Percentiles rank a stretch among this genome's conserved stretches.
phyloP scores from a whole-genome alignment of 2,888 invertebrate genomes.

The Megastigmus dorsalis region DNA sequence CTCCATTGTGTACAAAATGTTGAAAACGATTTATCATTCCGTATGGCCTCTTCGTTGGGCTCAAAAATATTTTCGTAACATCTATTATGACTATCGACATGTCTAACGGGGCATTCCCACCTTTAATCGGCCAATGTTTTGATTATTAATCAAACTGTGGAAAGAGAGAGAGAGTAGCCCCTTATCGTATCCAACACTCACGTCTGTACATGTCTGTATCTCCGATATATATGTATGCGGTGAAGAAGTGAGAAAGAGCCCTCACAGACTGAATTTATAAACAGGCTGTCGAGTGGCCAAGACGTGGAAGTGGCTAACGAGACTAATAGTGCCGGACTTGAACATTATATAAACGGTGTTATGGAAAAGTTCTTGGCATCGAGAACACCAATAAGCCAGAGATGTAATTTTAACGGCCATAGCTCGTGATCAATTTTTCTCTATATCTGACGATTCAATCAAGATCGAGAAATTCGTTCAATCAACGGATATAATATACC shows the following conservation, averaged over 20 bases:
- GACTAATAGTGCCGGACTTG: neutral
- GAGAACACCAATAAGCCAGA: neutral
- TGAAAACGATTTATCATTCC: conserved; percentile 26
- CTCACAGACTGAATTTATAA: conserved; percentile 48
- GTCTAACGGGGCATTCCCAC: conserved; percentile 9
- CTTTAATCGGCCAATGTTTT: conserved; percentile 42
- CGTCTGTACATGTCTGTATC: neutral
- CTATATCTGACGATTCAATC: too few species aligned
- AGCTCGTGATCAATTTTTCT: too few species aligned
- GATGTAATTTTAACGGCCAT: too few species aligned
- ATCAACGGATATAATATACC: too few species aligned
- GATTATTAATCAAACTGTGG: conserved; percentile 44
- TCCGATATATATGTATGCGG: neutral
- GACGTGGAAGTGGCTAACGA: neutral
- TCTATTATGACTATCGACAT: conserved; percentile 42
- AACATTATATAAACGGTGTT: conserved; percentile 1
- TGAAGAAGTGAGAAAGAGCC: conserved; percentile 29
- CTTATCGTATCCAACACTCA: conserved; percentile 29
- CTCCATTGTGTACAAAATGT: neutral
- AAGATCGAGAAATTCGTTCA: too few species aligned
- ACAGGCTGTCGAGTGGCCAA: conserved; percentile 6
- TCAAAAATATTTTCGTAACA: conserved; percentile 38
- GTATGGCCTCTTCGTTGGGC: too few species aligned
- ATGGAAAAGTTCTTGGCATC: neutral
- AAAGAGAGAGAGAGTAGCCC: neutral